Base-by-base conservation (phyloP, 2,888 invertebrate species). In the Argyra leucocephala region DNA sequence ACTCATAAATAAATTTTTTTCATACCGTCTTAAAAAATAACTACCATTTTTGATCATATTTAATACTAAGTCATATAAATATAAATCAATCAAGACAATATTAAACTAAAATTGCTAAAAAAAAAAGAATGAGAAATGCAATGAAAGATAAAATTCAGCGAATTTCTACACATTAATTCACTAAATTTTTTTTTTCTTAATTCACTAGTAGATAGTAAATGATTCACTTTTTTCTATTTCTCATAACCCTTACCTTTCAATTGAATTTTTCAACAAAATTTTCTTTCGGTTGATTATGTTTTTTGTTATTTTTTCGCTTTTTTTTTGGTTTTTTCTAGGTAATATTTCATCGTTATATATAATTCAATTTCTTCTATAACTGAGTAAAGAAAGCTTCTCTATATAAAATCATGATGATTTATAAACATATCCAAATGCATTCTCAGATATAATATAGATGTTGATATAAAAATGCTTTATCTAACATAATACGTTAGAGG, bases 41-140 rank as follows among this genome's bases (percentile, higher is more conserved):
- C 31, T 37, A 26, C 26, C 12, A 12, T 37, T 48, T 48, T 48
- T 48, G 18, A 48, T 48, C 48, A 48, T 48, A 48, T 15, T 48
- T 48, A 48, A 48, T 48, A 48, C n/a, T n/a, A 48, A 18, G 48
- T 48, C 48, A n/a, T 48, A 48, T 48, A 48, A 48, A 48, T 48
- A 48, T 48, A 48, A 48, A 48, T 48, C 48, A 48, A 48, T 48
- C 48, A 48, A 18, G 48, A 48, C 12, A 48, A 48, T 48, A 15
- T 48, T n/a, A n/a, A n/a, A n/a, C n/a, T n/a, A n/a, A n/a, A n/a
- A n/a, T n/a, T 48, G 15, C 5, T 18, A 48, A 48, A 2, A 37
- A 37, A 12, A 10, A 18, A 48, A 18, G 48, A 12, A 12, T 12
- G 48, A 48, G 18, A 48, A 48, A n/a, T 48, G 48, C 48, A 48